Evolutionary conservation across 2,797 vertebrate species (phyloP).

Genomic region (Pangasius krempfi): DNA sequence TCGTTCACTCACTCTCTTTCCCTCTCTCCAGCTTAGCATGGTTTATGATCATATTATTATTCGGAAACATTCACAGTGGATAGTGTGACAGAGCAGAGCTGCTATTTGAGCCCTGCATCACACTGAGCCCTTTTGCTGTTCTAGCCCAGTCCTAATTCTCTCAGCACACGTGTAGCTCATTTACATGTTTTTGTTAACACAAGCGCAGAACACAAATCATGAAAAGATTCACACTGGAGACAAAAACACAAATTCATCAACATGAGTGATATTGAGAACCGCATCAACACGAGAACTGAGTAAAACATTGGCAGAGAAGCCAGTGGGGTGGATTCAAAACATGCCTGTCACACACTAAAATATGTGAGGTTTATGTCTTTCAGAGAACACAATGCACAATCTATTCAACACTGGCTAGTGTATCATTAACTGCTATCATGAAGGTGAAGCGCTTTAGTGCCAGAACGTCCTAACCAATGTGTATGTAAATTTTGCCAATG

Average conservation of each 20-base stretch:
- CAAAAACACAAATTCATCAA: constrained; percentile 13
- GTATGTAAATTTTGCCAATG: constrained; percentile 55
- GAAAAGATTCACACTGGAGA: background rate
- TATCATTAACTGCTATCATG: constrained; percentile 63
- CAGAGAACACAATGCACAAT: background rate
- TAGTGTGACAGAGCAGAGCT: constrained; percentile 70
- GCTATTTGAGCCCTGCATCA: constrained; percentile 32
- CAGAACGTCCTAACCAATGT: constrained; percentile 59
- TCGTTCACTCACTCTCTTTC: constrained; percentile 42
- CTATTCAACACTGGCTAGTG: background rate
- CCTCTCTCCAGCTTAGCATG: constrained; percentile 68
- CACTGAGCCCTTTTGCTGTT: constrained; percentile 22
- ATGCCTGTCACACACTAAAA: constrained; percentile 14
- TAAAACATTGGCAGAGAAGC: background rate
- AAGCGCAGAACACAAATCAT: background rate
- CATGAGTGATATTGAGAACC: background rate
- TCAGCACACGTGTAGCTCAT: constrained; percentile 12
- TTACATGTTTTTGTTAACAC: constrained; percentile 10
- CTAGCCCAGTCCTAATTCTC: background rate
- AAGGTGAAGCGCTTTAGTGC: constrained; percentile 55
- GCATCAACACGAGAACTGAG: background rate
- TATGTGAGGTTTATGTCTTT: background rate
- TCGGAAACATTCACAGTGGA: constrained; percentile 77
- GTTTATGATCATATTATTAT: constrained; percentile 80
- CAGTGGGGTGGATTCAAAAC: background rate